Base-by-base conservation (phyloP, 37 sponge, comb jelly and placozoan species). In the Oopsacas minuta region DNA sequence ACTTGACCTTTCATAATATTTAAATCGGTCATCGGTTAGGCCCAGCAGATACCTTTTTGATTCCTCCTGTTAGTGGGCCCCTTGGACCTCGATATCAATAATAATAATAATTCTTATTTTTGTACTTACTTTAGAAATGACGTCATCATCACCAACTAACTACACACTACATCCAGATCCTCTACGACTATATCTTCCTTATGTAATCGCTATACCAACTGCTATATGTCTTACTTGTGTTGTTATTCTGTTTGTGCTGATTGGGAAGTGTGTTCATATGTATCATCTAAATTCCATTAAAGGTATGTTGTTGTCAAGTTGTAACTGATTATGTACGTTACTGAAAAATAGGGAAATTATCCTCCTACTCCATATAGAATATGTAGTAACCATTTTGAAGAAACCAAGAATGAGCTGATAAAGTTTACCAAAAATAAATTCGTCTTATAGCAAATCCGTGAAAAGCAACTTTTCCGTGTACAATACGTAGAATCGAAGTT, bases 201-300 rank as follows among this genome's bases (percentile, higher is more conserved):
- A 61, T 34, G 28, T 61, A 5, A n/a, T 61, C 22, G 75, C 75
- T 25, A 10, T 61, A 3, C 75, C 75, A 61, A 34, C 75, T 3
- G 75, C 75, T 10, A 25, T 61, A 7, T 61, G 75, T n/a, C 28
- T 61, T 25, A 61, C 75, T 61, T 61, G 75, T 12, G 75, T n/a
- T 61, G 75, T 61, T 61, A 61, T 61, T 3, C 30, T 61, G 75
- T 25, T 61, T 61, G 75, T 61, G 30, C 75, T 61, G 28, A n/a
- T 61, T 34, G 75, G 75, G 22, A 61, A 61, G 75, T 61, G 75
- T 61, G 20, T 12, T n/a, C 75, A 61, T n/a, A 61, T 61, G 75
- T 25, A n/a, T 34, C 30, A 61, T n/a, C 28, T 10, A 34, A 61
- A n/a, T 25, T 61, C 75, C 28, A n/a, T 61, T n/a, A 61, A n/a